Evolutionary conservation across 2,113 vertebrate genomes (phyloP), one percentile per base, ranked within the genome.

Genomic region (Lepidothrix coronata): DNA sequence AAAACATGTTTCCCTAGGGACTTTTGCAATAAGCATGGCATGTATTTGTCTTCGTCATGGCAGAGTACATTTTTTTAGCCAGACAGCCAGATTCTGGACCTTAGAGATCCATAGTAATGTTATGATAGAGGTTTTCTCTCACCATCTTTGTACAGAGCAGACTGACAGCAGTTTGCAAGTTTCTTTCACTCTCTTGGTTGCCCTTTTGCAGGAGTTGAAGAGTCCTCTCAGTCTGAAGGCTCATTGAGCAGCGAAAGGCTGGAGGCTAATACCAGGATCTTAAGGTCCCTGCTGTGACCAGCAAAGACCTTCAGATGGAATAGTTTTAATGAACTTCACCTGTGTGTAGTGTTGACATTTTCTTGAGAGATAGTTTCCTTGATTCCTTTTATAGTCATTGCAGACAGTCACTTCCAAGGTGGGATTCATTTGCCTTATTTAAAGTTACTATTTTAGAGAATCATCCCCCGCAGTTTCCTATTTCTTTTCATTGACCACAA

Each of bases 381-480:
- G 83, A 84, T n/a, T 92, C 41, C 67, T 93, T 93, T 88, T 92
- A 70, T 71, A 94, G 91, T 77, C 46, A 86, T 30, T 92, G 59
- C 37, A 85, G 85, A 79, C 33, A 85, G 59, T 71, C 39, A 84
- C 16, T 95, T 93, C 61, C 72, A 83, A 88, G 71, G 83, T 17
- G 46, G 35, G 48, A 91, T 91, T 80, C 8, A 55, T 94, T 68
- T 95, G 65, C 39, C 30, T 18, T 92, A n/a, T 62, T 95, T 96
- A 91, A 80, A 55, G 33, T 66, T 94, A 63, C 72, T 95, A 51
- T 94, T 94, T 86, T 67, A 92, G 72, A 18, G 24, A 91, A 91
- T 93, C 8, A 92, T 83, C 21, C 11, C 48, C 43, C 70, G 35
- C 30, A 80, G 68, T 73, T 90, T 91, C 33, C 43, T 80, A 7